These are phyloP conservation scores for Tenthredo distinguenda DNA, from an alignment of 2,888 invertebrate genomes.

Conservation along the genomic window DNA sequence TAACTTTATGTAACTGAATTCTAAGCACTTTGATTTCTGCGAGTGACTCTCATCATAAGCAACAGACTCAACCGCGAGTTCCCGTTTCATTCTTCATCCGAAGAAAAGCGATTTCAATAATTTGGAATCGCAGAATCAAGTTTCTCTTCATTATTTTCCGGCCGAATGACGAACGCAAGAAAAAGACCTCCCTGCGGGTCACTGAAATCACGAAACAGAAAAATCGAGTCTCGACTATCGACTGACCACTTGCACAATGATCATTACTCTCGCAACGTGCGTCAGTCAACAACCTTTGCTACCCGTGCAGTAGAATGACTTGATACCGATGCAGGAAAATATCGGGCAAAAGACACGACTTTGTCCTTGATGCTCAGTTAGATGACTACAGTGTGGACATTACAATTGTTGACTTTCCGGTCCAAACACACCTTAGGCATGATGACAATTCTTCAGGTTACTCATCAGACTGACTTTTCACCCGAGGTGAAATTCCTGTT, in stretches of 20 bases:
- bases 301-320: not conserved
- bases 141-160: not conserved
- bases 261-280: not conserved
- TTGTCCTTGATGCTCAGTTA: not conserved
- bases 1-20: slow-evolving; percentile 30
- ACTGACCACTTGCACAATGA: slow-evolving; percentile 9
- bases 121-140: not conserved
- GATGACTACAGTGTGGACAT: not conserved
- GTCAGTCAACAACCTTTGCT: not conserved
- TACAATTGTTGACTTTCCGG: not conserved
- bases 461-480: not conserved
- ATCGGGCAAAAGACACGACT: not conserved
- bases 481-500: not conserved
- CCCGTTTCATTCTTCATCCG: not conserved
- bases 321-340: not conserved
- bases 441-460: not conserved
- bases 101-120: not conserved
- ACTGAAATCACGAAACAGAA: not conserved
- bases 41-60: not conserved
- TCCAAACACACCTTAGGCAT: not conserved
- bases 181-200: not conserved
- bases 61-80: not conserved
- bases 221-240: not conserved
- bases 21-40: not conserved
- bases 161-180: not conserved